These are phyloP conservation scores for Florisuga fusca DNA, from an alignment of 2,797 vertebrate species.

Conservation along the genomic window DNA sequence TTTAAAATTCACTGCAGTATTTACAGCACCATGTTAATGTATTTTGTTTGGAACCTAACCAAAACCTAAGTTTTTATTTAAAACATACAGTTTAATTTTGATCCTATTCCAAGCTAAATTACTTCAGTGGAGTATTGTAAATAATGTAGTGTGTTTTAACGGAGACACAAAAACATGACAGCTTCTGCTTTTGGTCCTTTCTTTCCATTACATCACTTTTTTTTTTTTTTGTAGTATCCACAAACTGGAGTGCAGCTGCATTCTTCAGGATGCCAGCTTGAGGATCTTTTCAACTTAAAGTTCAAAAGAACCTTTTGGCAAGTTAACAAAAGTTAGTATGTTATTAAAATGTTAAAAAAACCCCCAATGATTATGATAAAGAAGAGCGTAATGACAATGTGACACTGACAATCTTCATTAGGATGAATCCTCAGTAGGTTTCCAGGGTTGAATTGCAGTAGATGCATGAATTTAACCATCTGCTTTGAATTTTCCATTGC, in stretches of 20 bases:
- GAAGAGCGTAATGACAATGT: not conserved
- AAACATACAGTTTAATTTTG: not conserved
- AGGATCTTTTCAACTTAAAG: not conserved
- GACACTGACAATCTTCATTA: constrained; percentile 2
- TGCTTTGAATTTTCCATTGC: not conserved
- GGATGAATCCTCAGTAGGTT: not conserved
- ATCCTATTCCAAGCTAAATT: constrained; percentile 12
- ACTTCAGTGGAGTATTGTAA: not conserved
- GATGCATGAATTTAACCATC: not conserved
- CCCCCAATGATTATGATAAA: not conserved
- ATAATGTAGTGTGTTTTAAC: not conserved
- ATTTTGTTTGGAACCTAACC: not conserved
- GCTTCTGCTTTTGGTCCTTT: not conserved
- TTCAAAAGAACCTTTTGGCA: constrained; percentile 22
- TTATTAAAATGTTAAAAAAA: constrained; percentile 5
- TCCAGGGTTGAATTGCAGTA: not conserved
- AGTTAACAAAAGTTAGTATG: not conserved
- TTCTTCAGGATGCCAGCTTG: not conserved
- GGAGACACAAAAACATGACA: not conserved
- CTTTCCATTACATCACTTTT: not conserved
- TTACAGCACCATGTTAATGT: not conserved
- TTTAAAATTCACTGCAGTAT: not conserved
- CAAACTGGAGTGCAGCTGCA: not conserved
- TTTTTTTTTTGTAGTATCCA: not conserved
- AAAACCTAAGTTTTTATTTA: constrained; percentile 7